Evolutionary conservation across 2,113 vertebrate species (phyloP).

Genomic region (Lota lota): DNA sequence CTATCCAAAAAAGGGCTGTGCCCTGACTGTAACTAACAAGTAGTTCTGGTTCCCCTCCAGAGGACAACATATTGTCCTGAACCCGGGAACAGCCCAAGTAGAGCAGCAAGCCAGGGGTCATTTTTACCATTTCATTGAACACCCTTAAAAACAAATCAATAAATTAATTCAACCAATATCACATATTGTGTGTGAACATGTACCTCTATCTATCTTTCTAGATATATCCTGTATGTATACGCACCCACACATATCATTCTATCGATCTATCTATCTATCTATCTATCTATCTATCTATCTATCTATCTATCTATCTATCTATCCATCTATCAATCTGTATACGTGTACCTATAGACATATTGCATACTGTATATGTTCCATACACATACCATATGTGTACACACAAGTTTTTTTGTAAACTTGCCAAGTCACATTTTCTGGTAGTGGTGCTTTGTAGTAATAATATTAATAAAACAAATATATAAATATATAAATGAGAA

Average conservation of each 20-base stretch:
- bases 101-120: background rate
- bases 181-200: too few species aligned
- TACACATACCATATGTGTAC: too few species aligned
- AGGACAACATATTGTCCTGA: conserved; percentile 41
- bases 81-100: conserved; percentile 7
- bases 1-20: conserved; percentile 56
- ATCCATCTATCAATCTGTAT: background rate
- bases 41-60: conserved; percentile 51
- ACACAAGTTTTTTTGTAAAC: background rate
- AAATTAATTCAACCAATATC: too few species aligned
- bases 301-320: background rate
- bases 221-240: too few species aligned
- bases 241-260: too few species aligned
- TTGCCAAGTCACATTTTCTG: conserved; percentile 7
- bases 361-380: too few species aligned
- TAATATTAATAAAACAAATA: conserved; percentile 1
- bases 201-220: too few species aligned
- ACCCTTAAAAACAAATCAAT: too few species aligned
- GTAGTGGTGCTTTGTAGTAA: conserved; percentile 12
- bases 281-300: background rate
- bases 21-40: conserved; percentile 60
- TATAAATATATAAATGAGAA: background rate
- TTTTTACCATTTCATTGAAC: too few species aligned
- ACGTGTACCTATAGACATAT: too few species aligned
- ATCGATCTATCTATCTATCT: background rate